Base-by-base conservation (phyloP, 2,888 invertebrate species). In the Megastigmus dorsalis region DNA sequence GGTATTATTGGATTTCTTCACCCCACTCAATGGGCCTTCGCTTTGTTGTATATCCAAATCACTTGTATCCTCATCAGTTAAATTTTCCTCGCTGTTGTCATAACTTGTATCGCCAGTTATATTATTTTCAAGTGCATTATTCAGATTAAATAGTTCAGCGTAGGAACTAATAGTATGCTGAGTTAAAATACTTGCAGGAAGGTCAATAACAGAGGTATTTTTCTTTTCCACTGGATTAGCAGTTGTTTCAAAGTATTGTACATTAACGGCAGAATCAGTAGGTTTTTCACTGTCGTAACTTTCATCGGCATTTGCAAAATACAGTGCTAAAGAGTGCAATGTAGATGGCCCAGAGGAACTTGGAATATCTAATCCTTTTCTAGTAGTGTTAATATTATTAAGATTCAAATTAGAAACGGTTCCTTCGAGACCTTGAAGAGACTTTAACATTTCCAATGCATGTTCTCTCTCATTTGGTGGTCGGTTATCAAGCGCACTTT, bases 331-430 rank as follows among this genome's bases (percentile, higher is more conserved):
- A 0, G 95, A 93, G 80, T 94, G 94, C 10, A 95, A 88, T 0
- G 94, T 93, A 83, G 94, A 93, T 0, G 95, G 94, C 0, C 94
- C 94, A 0, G 93, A 91, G 0, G 94, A 94, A 15, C 93, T 92
- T 2, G 94, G 93, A 7, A 93, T 91, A 5, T 92, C 89, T n/a
- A 93, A 87, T 3, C 93, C 94, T 38, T 91, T 90, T 75, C 93
- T 89, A 30, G 90, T 83, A 52, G 89, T 90, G 77, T 89, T 90
- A 7, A 66, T 62, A 23, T 72, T 79, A 28, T 78, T 77, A 4
- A 79, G 60, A 43, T 65, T 65, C 3, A 81, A 65, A 13, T 80
- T 89, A 1, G 89, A 85, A 28, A 88, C 85, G 76, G 90, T 89
- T 3, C 91, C 89, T 48, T 91, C 91, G 0, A 94, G 86, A 76